Base-by-base conservation (phyloP, 1,140 invertebrate genomes). In the Latrodectus geometricus region DNA sequence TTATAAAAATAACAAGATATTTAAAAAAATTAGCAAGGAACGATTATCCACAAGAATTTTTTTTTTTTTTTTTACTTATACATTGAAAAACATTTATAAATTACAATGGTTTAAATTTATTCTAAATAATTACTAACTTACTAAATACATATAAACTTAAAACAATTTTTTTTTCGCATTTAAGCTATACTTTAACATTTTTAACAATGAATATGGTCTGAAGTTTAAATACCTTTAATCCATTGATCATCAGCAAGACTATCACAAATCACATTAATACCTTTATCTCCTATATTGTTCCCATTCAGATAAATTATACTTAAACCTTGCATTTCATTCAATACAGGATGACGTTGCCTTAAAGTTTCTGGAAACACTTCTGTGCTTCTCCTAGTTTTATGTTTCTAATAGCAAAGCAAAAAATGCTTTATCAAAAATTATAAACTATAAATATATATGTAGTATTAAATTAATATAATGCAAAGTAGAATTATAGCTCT, bases 321-420 rank as follows among this genome's bases (percentile, higher is more conserved):
- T 8, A 84, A 35, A 15, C 82, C 82, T 23, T 68, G 52, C 72
- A 76, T 68, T 23, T 21, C 14, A 54, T 84, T 73, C 54, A 84
- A 12, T 11, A 52, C 49, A 11, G 82, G 72, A 9, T 54, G 17
- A n/a, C 50, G 72, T 15, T 84, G 50, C 2, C 82, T 70, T 20
- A 84, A 65, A 65, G 82, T 84, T 8, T 68, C 56, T 9, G 69
- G 69, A 69, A 84, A 76, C 12, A 84, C 48, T 48, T 84, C 15
- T 12, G 49, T 74, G 23, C 35, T 61, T 20, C 80, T 83, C 50
- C 50, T 74, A 11, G 21, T 54, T 15, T 65, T 72, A 65, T 83
- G 80, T 35, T 48, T 54, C 80, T 83, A 49, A 3, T 35, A 35
- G 5, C 5, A 35, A 35, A 35, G 35, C 5, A 35, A 35, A 5